phyloP scores from a whole-genome alignment of 1,140 invertebrate genomes.

The Pemphigus obesinymphae region DNA sequence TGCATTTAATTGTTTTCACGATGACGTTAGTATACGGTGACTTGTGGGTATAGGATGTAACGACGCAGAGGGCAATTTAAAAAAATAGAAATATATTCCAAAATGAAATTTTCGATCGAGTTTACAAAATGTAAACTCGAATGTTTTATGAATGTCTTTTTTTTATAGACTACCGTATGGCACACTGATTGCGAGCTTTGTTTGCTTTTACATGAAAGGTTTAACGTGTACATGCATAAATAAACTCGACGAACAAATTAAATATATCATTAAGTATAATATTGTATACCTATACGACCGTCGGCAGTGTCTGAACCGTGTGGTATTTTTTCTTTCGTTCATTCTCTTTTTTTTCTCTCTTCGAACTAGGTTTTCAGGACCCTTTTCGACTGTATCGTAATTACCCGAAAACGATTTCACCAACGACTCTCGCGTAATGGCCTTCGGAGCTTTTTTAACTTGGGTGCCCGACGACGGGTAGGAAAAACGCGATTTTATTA shows the following conservation, averaged over 20 bases:
- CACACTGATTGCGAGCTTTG: not conserved
- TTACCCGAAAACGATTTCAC: slow-evolving; percentile 32
- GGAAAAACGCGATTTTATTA: slow-evolving; percentile 22
- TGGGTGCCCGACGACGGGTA: not conserved
- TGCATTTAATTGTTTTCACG: not conserved
- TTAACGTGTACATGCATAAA: not conserved
- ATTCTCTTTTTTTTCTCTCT: not conserved
- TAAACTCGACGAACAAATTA: slow-evolving; percentile 15
- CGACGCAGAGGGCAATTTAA: not conserved
- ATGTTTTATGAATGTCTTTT: too few species aligned
- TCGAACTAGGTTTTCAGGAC: slow-evolving; percentile 11
- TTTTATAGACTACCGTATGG: not conserved
- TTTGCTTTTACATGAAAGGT: not conserved
- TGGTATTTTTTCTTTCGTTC: not conserved
- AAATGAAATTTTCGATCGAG: not conserved
- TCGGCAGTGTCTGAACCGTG: not conserved
- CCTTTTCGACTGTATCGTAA: not conserved
- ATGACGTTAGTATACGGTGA: not conserved
- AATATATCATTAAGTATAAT: slow-evolving; percentile 22
- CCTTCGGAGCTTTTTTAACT: slow-evolving; percentile 21
- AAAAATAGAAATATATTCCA: not conserved
- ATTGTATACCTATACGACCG: not conserved
- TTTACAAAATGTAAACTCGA: not conserved
- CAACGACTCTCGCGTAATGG: not conserved
- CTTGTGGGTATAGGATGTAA: not conserved